Evolutionary conservation across 2,113 vertebrate species (phyloP), one percentile per base, ranked within the genome.

Genomic region (Grammomys dolichurus): DNA sequence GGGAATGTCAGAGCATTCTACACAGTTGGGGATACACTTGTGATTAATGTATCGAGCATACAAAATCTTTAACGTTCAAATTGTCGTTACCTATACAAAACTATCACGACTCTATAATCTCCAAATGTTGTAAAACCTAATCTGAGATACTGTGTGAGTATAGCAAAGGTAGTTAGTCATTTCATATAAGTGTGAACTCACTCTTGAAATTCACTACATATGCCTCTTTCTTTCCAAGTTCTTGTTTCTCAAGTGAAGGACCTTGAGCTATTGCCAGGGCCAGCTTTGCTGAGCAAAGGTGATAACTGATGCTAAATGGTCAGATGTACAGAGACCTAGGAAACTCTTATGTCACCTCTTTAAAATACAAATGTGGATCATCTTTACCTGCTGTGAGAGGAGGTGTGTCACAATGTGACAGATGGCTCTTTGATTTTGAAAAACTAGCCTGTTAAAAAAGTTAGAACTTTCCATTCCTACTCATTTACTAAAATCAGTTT

Each of bases 351-450:
- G 24, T 40, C 3, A 33, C 26, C 5, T 56, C 40, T 77, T 84
- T 82, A 73, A 78, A 95, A 91, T 63, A 67, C 81, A 67, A 86
- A 91, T 36, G 16, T 73, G 26, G 28, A 60, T 89, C 51, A 48
- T 78, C 81, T 77, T 58, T 60, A 60, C 63, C 48, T 77, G 65
- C 93, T 77, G 10, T 75, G 78, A 56, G 28, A 67, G 43, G 22
- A 86, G 26, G 36, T 0, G 0, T 94, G 28, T 36, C 73, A 33
- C 96, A 96, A 86, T 91, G 84, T 95, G 94, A 94, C 89, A 93
- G 0, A 56, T 58, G 91, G 96, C 43, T 58, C 96, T 97, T 96
- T 90, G 76, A 78, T 97, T 89, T 96, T 96, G 48, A n/a, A 85
- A 26, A 8, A 65, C 16, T 82, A 93, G 77, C 63, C 63, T 94